Evolutionary conservation across 2,888 invertebrate species (phyloP).

Genomic region (Oligia fasciuncula): DNA sequence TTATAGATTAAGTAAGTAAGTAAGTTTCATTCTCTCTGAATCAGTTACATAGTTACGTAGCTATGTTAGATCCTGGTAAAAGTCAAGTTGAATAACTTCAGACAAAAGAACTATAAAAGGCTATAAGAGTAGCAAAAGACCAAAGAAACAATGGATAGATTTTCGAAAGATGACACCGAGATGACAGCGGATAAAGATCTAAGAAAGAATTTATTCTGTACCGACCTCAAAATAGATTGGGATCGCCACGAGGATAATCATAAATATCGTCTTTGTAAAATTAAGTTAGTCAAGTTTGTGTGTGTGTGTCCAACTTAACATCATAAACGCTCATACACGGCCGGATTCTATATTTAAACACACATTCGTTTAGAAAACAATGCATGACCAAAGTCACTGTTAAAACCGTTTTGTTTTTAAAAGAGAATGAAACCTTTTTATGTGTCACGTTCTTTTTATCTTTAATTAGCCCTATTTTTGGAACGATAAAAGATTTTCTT

Average conservation of each 20-base stretch:
- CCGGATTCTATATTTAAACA: slow-evolving; percentile 69
- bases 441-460: slow-evolving; percentile 64
- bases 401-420: slow-evolving; percentile 59
- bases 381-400: slow-evolving; percentile 80
- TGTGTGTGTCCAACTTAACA: slow-evolving; percentile 30
- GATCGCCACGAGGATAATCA: neutral
- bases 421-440: slow-evolving; percentile 59
- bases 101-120: neutral
- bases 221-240: neutral
- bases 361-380: slow-evolving; percentile 84
- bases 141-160: too few species aligned
- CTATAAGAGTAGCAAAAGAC: neutral
- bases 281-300: slow-evolving; percentile 15
- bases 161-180: neutral
- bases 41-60: neutral
- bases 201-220: neutral
- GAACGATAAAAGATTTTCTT: slow-evolving; percentile 46
- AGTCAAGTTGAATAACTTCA: too few species aligned
- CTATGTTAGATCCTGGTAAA: neutral
- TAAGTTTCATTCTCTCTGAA: neutral
- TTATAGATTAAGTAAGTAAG: neutral
- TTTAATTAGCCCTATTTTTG: slow-evolving; percentile 66
- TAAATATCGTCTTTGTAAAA: slow-evolving; percentile 14
- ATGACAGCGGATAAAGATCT: neutral
- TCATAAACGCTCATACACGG: slow-evolving; percentile 61